phyloP scores from a whole-genome alignment of 2,797 vertebrate genomes.

The Xerus rutilus region DNA sequence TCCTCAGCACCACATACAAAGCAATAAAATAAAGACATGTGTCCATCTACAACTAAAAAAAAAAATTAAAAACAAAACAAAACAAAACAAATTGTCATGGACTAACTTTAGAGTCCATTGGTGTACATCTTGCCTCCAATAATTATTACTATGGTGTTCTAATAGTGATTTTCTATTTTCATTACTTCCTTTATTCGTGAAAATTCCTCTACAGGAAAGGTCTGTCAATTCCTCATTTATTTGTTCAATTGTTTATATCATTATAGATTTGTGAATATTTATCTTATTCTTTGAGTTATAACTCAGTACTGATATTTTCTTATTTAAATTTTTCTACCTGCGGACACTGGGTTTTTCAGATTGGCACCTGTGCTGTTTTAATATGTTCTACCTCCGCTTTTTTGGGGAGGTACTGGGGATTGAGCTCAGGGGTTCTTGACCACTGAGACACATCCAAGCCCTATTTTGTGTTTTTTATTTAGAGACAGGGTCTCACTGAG shows the following conservation, averaged over 20 bases:
- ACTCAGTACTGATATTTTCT: constrained; percentile 8
- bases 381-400: no score
- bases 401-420: no score
- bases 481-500: no score
- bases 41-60: no score
- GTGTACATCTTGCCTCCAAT: not conserved
- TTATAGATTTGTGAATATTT: not conserved
- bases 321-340: constrained; percentile 8
- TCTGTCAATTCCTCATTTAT: not conserved
- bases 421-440: no score
- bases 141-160: constrained; percentile 32
- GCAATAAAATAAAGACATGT: no score
- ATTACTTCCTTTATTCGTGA: not conserved
- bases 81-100: not conserved
- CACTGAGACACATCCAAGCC: no score
- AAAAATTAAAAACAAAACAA: no score
- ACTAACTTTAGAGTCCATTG: constrained; percentile 34
- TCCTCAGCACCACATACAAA: no score
- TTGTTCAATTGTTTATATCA: constrained; percentile 32
- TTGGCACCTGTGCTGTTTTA: not conserved
- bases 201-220: constrained; percentile 29
- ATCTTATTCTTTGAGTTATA: constrained; percentile 33
- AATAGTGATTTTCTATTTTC: constrained; percentile 35
- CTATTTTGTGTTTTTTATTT: no score
- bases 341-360: not conserved